Evolutionary conservation across 2,113 vertebrate genomes (phyloP), one percentile per base, ranked within the genome.

Genomic region (Forbesichthys papilliferus): DNA sequence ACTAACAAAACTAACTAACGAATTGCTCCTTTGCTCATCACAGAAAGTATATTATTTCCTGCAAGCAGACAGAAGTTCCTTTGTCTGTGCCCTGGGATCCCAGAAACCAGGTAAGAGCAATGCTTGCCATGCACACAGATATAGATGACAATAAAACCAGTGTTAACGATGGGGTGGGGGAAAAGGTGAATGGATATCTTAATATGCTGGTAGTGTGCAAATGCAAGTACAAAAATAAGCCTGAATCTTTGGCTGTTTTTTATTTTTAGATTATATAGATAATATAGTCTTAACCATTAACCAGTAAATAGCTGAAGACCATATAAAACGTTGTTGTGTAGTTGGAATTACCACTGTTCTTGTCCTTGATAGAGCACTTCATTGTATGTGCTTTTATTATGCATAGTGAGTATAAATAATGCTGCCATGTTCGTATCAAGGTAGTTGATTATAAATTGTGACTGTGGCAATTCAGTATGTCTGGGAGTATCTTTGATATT

Each of bases 1-100:
- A 6, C 4, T 6, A 8, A 1, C 1, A 0, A n/a, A n/a, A n/a
- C 5, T 42, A 9, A 10, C 18, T 56, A 4, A 66, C 11, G 18
- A 3, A 54, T 16, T 47, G 1, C 5, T 66, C 3, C 16, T 51
- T 3, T 53, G 54, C 68, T 10, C 13, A n/a, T 78, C 81, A 58
- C 75, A 98, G 96, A 83, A 98, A 96, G 83, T 98, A 98, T 9
- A 94, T 98, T 0, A 90, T 96, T 76, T 98, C 95, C 73, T 93
- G 93, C 71, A 95, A 94, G 58, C 95, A 96, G 78, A 84, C 89
- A 0, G 96, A 98, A 76, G 91, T 95, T 55, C 96, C 96, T 0
- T 87, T 97, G 55, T 98, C 96, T 0, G 96, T 98, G 2, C 95
- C 95, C 71, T 99, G 96, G 96, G 95, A 98, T 72, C 94, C 94